Evolutionary conservation across 1,140 invertebrate genomes (phyloP), one percentile per base, ranked within the genome.

Genomic region (Nomia melanderi): DNA sequence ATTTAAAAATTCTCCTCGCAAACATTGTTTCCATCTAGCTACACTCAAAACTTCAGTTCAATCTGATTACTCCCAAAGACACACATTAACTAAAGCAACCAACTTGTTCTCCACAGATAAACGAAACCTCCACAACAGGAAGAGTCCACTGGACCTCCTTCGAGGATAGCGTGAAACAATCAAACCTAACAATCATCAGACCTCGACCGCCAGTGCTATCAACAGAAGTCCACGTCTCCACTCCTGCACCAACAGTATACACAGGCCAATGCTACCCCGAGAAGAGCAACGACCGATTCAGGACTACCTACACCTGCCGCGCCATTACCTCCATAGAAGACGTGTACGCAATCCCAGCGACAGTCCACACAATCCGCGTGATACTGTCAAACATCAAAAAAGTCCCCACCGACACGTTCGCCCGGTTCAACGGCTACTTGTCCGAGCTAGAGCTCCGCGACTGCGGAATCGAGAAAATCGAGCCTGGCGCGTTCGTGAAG

Each of bases 381-480:
- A 62, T 72, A 0, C 62, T 76, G 1, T 88, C 88, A 5, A 65
- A 74, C 7, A 75, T 89, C 12, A 60, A 77, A 4, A 83, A 33
- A 0, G 77, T 89, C 12, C 73, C 79, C 2, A 29, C 44, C 23
- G 41, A 54, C 69, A 53, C 57, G 14, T 65, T 89, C 74, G 27
- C 53, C 1, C 62, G 80, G 20, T 89, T 89, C 60, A 64, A 85
- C n/a, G 81, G 81, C n/a, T 85, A 85, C 50, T 23, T 89, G 12
- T 80, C 74, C 12, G 66, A 59, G 27, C 75, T 89, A 0, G 87
- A 89, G 20, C 74, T 89, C 14, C 82, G 69, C 7, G 84, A 89
- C 25, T 89, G 88, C 29, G 65, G 63, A 2, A 85, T 89, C 31
- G 73, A 86, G 41, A 84, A n/a, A 0, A 87, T 89, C 11, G 79